phyloP scores from a whole-genome alignment of 1,140 invertebrate genomes.

The Lepidostoma basale region DNA sequence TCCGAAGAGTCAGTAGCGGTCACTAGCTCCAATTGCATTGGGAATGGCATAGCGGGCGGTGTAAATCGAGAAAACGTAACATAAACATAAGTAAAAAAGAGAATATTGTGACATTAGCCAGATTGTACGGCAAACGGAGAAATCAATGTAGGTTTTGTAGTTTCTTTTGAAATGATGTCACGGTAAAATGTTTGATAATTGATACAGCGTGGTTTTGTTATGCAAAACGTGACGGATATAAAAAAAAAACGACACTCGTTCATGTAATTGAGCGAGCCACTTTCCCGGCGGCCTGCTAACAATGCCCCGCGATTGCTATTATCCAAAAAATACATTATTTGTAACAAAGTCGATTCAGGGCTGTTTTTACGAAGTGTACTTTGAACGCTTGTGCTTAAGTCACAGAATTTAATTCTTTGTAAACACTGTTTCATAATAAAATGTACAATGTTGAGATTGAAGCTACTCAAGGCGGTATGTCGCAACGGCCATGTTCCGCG shows the following conservation, averaged over 20 bases:
- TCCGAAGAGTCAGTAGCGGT: no score
- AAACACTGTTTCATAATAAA: no score
- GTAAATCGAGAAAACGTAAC: not conserved
- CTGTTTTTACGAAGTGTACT: no score
- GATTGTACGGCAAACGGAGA: not conserved
- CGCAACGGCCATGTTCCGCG: no score
- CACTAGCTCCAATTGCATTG: no score
- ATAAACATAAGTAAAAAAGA: not conserved
- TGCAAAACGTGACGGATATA: conserved; percentile 12
- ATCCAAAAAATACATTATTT: no score
- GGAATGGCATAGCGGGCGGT: no score
- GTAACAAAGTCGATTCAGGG: no score
- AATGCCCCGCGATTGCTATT: not conserved
- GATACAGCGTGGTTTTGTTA: conserved; percentile 22
- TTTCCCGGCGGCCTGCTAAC: not conserved
- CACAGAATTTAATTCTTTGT: no score
- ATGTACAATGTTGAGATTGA: no score
- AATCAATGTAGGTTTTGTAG: conserved; percentile 7
- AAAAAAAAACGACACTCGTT: conserved; percentile 4
- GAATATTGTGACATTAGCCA: not conserved
- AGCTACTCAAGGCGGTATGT: no score
- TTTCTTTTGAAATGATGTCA: conserved; percentile 22
- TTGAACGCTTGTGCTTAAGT: no score
- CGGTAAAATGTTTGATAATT: conserved; percentile 17
- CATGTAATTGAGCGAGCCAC: not conserved